Base-by-base conservation (phyloP, 2,888 invertebrate genomes). In the Xestoiulus laeticollis region DNA sequence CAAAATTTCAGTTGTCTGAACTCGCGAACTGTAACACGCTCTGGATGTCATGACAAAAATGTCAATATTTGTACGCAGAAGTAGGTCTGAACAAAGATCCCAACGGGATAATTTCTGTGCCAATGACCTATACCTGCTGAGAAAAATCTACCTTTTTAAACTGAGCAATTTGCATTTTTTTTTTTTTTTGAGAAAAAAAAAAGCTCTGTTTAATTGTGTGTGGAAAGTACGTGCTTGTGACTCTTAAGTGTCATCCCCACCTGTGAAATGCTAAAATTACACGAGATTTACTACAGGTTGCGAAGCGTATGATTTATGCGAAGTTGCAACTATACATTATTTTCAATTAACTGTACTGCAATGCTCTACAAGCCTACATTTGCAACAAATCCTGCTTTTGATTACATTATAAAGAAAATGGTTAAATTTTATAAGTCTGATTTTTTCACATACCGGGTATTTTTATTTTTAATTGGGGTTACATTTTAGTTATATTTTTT, bases 141-240 rank as follows among this genome's bases (percentile, higher is more conserved):
- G 59, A 59, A 59, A 59, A 59, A 59, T 59, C 19, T n/a, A n/a
- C 59, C 19, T 59, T 59, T 59, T 59, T 48, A 48, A 59, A 59
- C n/a, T 16, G 3, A n/a, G 19, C 19, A n/a, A 59, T 59, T 59
- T 59, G n/a, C 59, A 59, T 59, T 59, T n/a, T 19, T 59, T 59
- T n/a, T 59, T 19, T n/a, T n/a, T n/a, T n/a, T n/a, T n/a, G n/a
- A n/a, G 5, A 19, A n/a, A n/a, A 59, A 59, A 59, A 59, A 59
- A 19, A n/a, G n/a, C 48, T 1, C n/a, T n/a, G 59, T 59, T 59
- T 59, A 59, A 59, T 59, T 59, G 59, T n/a, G 59, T 59, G 22
- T 59, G 59, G 59, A 59, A n/a, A 59, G n/a, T 59, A 59, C 59
- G 59, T 59, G 59, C 59, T 59, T 59, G 19, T 19, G 59, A 59